These are phyloP conservation scores for Ditula angustiorana DNA, from an alignment of 2,888 invertebrate genomes.

Conservation along the genomic window DNA sequence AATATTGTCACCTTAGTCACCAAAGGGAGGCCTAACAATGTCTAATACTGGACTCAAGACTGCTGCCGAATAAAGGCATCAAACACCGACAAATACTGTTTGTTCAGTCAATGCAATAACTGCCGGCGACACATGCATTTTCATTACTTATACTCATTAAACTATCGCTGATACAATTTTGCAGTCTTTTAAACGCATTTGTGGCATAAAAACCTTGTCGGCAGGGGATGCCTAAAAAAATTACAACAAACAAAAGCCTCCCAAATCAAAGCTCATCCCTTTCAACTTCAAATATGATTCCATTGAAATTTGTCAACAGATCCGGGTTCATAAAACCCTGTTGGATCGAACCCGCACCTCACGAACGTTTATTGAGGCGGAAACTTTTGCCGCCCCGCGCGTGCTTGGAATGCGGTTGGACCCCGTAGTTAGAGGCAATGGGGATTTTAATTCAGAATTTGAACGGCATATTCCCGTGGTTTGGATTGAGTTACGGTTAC, in stretches of 20 bases:
- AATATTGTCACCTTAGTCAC: too few species aligned
- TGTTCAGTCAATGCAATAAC: too few species aligned
- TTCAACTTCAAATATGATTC: conserved; percentile 25
- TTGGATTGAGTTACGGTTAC: not conserved
- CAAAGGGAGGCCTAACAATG: too few species aligned
- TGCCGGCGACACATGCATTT: too few species aligned
- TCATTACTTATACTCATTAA: too few species aligned
- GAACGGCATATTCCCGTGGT: not conserved
- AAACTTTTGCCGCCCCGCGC: conserved; percentile 29
- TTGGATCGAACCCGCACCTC: conserved; percentile 4
- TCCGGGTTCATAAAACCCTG: conserved; percentile 25
- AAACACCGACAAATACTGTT: too few species aligned
- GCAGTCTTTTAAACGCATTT: too few species aligned
- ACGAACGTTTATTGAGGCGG: conserved; percentile 32
- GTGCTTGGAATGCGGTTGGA: conserved; percentile 28
- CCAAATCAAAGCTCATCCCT: not conserved
- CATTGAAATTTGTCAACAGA: conserved; percentile 38
- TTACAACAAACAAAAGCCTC: not conserved
- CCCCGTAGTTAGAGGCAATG: not conserved
- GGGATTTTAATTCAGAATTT: conserved; percentile 29
- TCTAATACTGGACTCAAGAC: too few species aligned
- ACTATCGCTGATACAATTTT: too few species aligned
- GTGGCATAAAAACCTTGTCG: too few species aligned
- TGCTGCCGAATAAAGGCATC: too few species aligned
- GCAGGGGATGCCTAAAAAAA: too few species aligned